Evolutionary conservation across 2,888 invertebrate genomes (phyloP).

Genomic region (Imbricaverruca yamaguchii): DNA sequence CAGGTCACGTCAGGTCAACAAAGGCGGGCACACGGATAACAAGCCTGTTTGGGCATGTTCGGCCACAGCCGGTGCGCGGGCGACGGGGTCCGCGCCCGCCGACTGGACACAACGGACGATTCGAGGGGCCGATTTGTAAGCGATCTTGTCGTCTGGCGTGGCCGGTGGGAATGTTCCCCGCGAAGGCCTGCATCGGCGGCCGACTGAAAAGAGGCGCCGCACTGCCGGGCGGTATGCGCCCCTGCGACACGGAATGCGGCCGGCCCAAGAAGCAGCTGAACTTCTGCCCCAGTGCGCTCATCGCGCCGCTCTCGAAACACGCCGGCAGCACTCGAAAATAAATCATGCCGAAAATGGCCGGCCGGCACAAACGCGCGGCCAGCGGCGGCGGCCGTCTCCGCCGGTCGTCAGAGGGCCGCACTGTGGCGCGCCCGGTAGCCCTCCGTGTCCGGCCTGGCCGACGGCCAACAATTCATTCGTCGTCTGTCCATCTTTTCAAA

Average conservation of each 20-base stretch:
- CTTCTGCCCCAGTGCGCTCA: background rate
- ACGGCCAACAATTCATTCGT: constrained; percentile 19
- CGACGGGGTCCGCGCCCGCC: background rate
- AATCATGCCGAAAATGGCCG: constrained; percentile 18
- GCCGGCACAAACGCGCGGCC: background rate
- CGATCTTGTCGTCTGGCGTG: background rate
- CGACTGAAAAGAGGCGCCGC: background rate
- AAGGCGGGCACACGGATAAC: background rate
- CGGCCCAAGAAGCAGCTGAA: background rate
- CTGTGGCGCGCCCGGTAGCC: background rate
- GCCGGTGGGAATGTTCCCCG: background rate
- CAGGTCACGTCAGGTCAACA: constrained; percentile 16
- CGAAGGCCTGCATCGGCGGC: background rate
- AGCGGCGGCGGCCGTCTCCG: background rate
- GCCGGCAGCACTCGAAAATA: background rate
- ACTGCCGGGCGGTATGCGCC: background rate
- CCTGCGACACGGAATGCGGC: background rate
- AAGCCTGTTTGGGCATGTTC: constrained; percentile 2
- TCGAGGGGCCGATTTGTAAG: background rate
- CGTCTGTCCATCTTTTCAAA: background rate
- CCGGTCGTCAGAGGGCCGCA: background rate
- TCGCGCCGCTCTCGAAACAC: background rate
- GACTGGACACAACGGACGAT: background rate
- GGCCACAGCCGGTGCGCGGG: background rate
- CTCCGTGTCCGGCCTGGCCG: background rate